Percentiles rank a stretch among this genome's conserved stretches.
Conservation (phyloP, 2,888 invertebrate species). For the Drosophila infuscata region DNA sequence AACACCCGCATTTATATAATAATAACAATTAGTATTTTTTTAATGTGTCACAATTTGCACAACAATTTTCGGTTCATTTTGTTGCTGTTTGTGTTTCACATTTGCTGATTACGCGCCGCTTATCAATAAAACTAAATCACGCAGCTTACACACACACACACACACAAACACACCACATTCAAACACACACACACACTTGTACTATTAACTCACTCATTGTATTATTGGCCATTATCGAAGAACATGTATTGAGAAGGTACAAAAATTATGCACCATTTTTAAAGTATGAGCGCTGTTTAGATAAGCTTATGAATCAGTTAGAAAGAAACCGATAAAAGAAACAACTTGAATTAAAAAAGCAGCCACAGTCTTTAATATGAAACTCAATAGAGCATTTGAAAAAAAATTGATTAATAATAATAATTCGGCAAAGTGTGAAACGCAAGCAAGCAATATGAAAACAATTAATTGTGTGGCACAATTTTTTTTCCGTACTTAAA, state of each 20-base stretch:
- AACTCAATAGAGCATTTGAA: slow-evolving; percentile 3
- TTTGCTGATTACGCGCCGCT: slow-evolving; percentile 65
- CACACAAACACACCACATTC: slow-evolving; percentile 20
- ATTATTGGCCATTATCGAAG: slow-evolving; percentile 56
- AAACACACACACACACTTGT: slow-evolving; percentile 15
- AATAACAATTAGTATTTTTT: slow-evolving; percentile 49
- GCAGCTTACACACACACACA: slow-evolving; percentile 31
- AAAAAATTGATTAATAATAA: too few relatives aligned
- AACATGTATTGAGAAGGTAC: slow-evolving; percentile 8
- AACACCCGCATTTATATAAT: slow-evolving; percentile 63
- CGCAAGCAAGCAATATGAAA: slow-evolving; percentile 52
- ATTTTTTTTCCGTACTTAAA: slow-evolving; percentile 38
- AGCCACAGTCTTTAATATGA: slow-evolving; percentile 14
- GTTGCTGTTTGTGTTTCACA: slow-evolving; percentile 72
- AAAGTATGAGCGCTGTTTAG: slow-evolving; percentile 46
- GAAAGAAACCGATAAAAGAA: not conserved
- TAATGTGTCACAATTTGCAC: slow-evolving; percentile 63
- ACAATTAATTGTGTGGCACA: slow-evolving; percentile 18
- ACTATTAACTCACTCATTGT: slow-evolving; percentile 28
- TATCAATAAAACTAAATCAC: slow-evolving; percentile 46
- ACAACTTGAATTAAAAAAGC: slow-evolving; percentile 9
- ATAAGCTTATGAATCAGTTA: slow-evolving; percentile 36
- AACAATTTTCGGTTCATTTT: slow-evolving; percentile 55
- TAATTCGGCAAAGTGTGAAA: slow-evolving; percentile 62
- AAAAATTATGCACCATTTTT: slow-evolving; percentile 53